Evolutionary conservation across 2,113 vertebrate genomes (phyloP).

Genomic region (Daubentonia madagascariensis): DNA sequence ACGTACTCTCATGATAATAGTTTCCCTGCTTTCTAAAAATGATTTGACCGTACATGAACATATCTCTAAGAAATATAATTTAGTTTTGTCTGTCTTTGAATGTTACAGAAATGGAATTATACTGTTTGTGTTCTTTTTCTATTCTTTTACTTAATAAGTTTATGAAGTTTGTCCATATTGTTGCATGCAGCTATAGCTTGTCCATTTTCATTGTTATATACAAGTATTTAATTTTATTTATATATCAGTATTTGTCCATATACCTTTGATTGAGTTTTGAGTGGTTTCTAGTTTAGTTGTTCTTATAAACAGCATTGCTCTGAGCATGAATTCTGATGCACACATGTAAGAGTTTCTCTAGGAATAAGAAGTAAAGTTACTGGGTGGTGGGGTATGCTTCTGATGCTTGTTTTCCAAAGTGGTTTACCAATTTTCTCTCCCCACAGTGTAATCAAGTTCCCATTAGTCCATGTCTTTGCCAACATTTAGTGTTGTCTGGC

Average conservation of each 20-base stretch:
- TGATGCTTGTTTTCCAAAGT: not conserved
- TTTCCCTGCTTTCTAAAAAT: constrained; percentile 4
- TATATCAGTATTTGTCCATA: not conserved
- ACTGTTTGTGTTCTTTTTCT: not conserved
- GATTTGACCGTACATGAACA: not conserved
- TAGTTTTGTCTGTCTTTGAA: constrained; percentile 4
- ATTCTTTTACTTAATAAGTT: not conserved
- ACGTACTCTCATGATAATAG: not conserved
- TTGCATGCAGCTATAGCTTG: not conserved
- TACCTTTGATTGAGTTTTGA: not conserved
- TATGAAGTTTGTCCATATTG: not conserved
- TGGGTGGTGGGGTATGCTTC: not conserved
- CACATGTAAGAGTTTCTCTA: not conserved
- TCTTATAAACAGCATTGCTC: not conserved
- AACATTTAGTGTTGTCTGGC: not conserved
- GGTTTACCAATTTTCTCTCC: not conserved
- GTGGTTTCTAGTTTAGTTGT: not conserved
- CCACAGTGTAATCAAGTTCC: not conserved
- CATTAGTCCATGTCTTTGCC: not conserved
- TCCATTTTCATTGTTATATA: constrained; percentile 2
- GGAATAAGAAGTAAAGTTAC: not conserved
- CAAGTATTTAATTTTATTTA: not conserved
- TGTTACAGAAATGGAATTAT: not conserved
- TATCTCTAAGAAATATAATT: constrained; percentile 6
- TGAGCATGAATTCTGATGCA: not conserved